phyloP scores from a whole-genome alignment of 1,140 invertebrate species.

The Cydia pomonella region DNA sequence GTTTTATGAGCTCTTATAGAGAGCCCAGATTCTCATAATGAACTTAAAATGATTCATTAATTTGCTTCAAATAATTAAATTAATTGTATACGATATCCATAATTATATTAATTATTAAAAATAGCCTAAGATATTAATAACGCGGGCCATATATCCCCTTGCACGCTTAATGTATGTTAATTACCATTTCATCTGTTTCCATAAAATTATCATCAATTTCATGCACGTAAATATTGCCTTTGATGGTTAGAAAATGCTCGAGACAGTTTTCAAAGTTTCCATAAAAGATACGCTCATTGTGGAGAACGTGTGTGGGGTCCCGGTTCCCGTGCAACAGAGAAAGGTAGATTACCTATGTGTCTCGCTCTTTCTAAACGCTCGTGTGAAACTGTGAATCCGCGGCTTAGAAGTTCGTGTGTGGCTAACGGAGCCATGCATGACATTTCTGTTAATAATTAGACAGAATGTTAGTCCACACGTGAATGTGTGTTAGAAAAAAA shows the following conservation, averaged over 20 bases:
- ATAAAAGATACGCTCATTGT: neutral
- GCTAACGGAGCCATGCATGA: conserved; percentile 35
- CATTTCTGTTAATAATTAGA: conserved; percentile 38
- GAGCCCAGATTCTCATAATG: neutral
- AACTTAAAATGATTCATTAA: neutral
- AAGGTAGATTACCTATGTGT: conserved; percentile 31
- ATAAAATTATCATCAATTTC: conserved; percentile 1
- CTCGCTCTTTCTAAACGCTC: conserved; percentile 38
- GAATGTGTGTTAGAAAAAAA: conserved; percentile 71
- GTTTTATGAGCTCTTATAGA: neutral
- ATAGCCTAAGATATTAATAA: conserved; percentile 1
- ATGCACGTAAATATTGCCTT: neutral
- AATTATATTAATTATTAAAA: conserved; percentile 3
- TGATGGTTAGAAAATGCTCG: neutral
- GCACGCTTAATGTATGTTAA: neutral
- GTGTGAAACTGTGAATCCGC: conserved; percentile 41
- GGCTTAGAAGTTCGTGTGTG: conserved; percentile 46
- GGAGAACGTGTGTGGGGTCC: conserved; percentile 39
- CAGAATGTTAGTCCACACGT: conserved; percentile 55
- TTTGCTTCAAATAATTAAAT: neutral
- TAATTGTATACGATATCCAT: conserved; percentile 11
- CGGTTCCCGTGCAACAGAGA: conserved; percentile 30
- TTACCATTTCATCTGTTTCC: neutral
- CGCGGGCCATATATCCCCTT: neutral
- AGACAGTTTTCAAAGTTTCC: neutral